Conservation (phyloP, 2,113 vertebrate genomes). For the Hemiscyllium ocellatum region DNA sequence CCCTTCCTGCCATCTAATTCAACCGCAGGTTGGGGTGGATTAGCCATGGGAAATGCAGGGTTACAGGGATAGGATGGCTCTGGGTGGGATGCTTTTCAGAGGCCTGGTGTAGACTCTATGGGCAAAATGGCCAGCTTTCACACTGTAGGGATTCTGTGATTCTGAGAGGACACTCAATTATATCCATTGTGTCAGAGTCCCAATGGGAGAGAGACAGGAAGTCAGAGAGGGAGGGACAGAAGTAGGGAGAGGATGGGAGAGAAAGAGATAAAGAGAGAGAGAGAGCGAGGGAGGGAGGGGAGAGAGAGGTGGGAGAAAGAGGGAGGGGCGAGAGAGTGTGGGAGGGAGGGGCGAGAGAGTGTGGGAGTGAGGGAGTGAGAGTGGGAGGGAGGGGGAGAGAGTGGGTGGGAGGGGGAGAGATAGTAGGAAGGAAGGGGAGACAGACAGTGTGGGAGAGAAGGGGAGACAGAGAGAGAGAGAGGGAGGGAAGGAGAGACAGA, state of each 20-base stretch:
- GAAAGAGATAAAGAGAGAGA: background rate
- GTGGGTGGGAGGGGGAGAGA: background rate
- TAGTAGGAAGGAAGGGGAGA: no score
- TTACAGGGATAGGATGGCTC: no score
- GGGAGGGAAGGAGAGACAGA: background rate
- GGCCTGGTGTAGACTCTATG: no score
- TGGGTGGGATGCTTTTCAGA: no score
- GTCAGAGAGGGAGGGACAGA: background rate
- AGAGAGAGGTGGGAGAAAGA: background rate
- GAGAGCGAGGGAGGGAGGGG: no score
- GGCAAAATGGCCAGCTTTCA: no score
- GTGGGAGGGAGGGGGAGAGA: background rate
- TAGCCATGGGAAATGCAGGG: no score
- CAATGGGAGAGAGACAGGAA: background rate
- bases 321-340: background rate
- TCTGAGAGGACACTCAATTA: no score
- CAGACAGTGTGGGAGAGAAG: background rate
- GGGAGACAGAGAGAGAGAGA: background rate
- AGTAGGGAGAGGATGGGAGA: background rate
- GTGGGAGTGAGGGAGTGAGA: background rate
- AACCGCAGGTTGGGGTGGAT: no score
- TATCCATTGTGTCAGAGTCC: no score
- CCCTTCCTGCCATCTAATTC: no score
- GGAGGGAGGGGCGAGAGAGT: background rate
- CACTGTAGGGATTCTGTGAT: no score